These are phyloP conservation scores for Heliocidaris erythrogramma DNA, from an alignment of 35 echinoderm and acorn worm genomes.

Conservation along the genomic window DNA sequence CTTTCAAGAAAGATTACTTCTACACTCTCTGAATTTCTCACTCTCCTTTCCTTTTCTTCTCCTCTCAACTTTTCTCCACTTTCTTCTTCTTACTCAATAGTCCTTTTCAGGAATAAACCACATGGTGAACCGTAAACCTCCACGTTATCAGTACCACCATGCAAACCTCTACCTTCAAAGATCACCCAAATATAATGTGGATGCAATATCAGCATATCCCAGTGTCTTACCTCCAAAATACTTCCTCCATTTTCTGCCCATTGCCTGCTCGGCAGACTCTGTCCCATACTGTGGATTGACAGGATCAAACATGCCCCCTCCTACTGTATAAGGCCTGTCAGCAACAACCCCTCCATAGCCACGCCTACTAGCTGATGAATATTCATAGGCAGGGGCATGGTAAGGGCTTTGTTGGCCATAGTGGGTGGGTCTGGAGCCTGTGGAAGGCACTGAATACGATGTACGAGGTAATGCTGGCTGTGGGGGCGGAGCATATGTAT, in stretches of 20 bases:
- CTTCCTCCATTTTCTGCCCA: conserved; percentile 75
- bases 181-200: too few species aligned
- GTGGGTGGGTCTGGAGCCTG: neutral
- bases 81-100: too few species aligned
- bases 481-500: neutral
- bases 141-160: too few species aligned
- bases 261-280: conserved; percentile 73
- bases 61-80: too few species aligned
- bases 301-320: conserved; percentile 33
- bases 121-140: too few species aligned
- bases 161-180: too few species aligned
- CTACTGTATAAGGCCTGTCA: conserved; percentile 12
- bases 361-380: conserved; percentile 8
- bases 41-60: too few species aligned
- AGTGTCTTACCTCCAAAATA: conserved; percentile 80
- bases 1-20: too few species aligned
- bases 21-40: too few species aligned
- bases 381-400: conserved; percentile 17
- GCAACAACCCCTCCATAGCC: neutral
- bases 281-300: neutral
- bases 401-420: neutral
- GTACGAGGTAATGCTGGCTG: conserved; percentile 32
- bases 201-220: too few species aligned
- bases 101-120: too few species aligned
- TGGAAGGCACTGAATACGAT: conserved; percentile 39